These are phyloP conservation scores for Cheiracanthium punctorium DNA, from an alignment of 2,888 invertebrate species.

Conservation along the genomic window DNA sequence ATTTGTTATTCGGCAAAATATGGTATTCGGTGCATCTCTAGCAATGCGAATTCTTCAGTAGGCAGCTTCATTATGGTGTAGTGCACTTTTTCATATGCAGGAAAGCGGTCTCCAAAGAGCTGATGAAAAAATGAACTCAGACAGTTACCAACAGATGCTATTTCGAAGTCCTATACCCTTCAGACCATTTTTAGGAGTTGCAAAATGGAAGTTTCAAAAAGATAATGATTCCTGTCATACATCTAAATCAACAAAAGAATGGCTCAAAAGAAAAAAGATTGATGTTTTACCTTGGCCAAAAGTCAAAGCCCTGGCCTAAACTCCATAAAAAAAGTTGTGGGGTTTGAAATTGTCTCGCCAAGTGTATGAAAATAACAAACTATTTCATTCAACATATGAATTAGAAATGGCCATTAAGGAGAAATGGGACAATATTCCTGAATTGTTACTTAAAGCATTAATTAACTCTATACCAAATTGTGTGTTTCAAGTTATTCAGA, in stretches of 20 bases:
- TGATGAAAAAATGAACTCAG: no score
- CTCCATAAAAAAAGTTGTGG: not conserved
- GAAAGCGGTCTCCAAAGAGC: no score
- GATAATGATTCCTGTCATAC: not conserved
- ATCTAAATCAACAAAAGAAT: conserved; percentile 1
- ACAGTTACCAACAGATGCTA: no score
- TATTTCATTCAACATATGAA: not conserved
- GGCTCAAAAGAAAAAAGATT: not conserved
- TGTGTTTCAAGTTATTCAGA: not conserved
- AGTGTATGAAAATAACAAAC: not conserved
- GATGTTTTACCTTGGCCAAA: not conserved
- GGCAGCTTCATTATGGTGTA: no score
- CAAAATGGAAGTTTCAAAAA: not conserved
- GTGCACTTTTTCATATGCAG: no score
- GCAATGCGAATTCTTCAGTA: no score
- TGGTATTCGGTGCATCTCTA: no score
- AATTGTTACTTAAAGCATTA: not conserved
- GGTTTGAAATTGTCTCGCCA: not conserved
- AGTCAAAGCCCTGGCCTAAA: not conserved
- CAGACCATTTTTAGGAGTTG: not conserved
- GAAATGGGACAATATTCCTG: no score
- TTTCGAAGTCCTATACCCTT: no score
- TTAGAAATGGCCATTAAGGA: not conserved
- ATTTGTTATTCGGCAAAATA: no score
- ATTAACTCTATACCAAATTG: not conserved